phyloP scores from a whole-genome alignment of 2,797 vertebrate species.

The Sebastes oblongus region DNA sequence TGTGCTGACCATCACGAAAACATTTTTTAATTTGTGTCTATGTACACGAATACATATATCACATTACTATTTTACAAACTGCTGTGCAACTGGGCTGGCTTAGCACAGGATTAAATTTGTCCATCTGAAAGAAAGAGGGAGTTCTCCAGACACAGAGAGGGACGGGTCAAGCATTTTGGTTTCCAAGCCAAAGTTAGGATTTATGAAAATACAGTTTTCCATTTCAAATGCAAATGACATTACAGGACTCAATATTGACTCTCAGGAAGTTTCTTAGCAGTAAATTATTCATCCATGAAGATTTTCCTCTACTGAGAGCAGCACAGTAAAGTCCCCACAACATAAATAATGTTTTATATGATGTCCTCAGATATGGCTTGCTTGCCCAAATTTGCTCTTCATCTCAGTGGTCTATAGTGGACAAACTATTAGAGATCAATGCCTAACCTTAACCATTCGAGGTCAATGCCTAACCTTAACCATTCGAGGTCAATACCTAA shows the following conservation, averaged over 20 bases:
- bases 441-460: too few relatives aligned
- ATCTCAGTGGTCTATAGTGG: neutral
- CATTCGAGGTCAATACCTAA: too few relatives aligned
- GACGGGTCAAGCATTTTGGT: neutral
- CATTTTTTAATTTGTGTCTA: too few relatives aligned
- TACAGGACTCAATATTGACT: neutral
- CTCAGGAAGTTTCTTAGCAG: neutral
- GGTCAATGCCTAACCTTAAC: too few relatives aligned
- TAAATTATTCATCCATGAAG: neutral
- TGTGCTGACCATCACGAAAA: too few relatives aligned
- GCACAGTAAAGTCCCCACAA: neutral
- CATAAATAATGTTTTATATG: neutral
- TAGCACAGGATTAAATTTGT: neutral
- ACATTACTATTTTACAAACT: too few relatives aligned
- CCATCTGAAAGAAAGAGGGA: neutral
- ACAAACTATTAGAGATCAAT: neutral
- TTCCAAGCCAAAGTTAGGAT: neutral
- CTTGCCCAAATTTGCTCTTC: neutral
- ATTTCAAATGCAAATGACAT: neutral
- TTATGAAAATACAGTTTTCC: neutral
- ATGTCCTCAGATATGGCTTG: neutral
- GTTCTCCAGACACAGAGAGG: conserved; percentile 5
- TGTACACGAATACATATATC: too few relatives aligned
- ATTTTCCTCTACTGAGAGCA: neutral
- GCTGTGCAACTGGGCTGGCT: too few relatives aligned